A percentile compares a stretch with the other conserved stretches of the same genome.
phyloP scores from a whole-genome alignment of 2,888 invertebrate genomes.

The Conchocele bisecta region DNA sequence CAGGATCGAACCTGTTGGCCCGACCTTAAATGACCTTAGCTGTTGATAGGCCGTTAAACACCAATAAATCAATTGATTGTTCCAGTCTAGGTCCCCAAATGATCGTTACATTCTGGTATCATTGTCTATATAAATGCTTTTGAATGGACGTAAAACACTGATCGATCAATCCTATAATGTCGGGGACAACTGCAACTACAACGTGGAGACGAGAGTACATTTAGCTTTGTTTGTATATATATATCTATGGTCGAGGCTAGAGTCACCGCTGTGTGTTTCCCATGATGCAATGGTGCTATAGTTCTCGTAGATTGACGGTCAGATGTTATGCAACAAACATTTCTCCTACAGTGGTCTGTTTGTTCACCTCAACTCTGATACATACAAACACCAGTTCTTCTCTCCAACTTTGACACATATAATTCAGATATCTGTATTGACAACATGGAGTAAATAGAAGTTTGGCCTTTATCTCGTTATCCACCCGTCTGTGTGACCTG shows the following conservation, averaged over 20 bases:
- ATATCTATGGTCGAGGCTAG: not conserved
- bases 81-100: not conserved
- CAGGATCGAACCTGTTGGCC: no score
- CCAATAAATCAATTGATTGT: no score
- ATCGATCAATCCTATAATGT: not conserved
- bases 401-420: no score
- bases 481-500: constrained; percentile 11
- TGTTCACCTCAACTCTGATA: constrained; percentile 34
- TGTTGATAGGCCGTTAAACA: no score
- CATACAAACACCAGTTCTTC: no score
- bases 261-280: constrained; percentile 3
- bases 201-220: no score
- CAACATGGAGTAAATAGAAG: not conserved
- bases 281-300: constrained; percentile 35
- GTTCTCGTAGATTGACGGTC: constrained; percentile 32
- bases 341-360: not conserved
- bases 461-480: constrained; percentile 32
- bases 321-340: constrained; percentile 28
- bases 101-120: constrained; percentile 10
- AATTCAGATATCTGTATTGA: no score
- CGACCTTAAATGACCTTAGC: no score
- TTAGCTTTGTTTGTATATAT: no score
- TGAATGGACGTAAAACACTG: no score
- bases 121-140: no score
- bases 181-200: constrained; percentile 2